Conservation (phyloP, 2,113 vertebrate species). For the Dolichotis patagonum region DNA sequence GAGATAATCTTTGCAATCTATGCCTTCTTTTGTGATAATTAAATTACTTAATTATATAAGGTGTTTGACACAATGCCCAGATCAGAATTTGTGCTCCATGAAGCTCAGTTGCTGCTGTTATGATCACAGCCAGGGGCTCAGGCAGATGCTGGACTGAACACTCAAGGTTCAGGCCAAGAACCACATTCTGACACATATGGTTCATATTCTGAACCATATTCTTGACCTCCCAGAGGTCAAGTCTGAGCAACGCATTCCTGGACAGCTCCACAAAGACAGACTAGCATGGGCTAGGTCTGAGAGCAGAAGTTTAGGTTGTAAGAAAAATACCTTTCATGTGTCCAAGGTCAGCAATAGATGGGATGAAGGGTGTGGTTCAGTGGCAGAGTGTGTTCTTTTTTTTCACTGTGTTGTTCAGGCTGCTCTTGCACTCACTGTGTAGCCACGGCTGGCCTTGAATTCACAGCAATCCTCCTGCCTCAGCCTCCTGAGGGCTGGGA, state of each 20-base stretch:
- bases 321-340: neutral
- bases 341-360: neutral
- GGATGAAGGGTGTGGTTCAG: neutral
- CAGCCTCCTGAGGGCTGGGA: neutral
- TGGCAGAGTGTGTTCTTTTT: neutral
- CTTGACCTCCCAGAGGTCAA: neutral
- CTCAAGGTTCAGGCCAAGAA: neutral
- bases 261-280: neutral
- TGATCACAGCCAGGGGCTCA: neutral
- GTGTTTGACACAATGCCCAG: neutral
- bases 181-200: neutral
- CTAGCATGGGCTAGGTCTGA: neutral
- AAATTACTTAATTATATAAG: neutral
- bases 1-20: neutral
- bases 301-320: neutral
- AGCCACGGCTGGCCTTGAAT: neutral
- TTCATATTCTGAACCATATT: no score
- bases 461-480: neutral
- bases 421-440: neutral
- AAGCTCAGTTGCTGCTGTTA: neutral
- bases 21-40: conserved; percentile 34
- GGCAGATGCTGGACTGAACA: neutral
- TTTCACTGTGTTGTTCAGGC: neutral
- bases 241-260: neutral
- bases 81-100: neutral